Evolutionary conservation across 2,797 vertebrate species (phyloP).

Genomic region (Spinibarbus caldwelli): DNA sequence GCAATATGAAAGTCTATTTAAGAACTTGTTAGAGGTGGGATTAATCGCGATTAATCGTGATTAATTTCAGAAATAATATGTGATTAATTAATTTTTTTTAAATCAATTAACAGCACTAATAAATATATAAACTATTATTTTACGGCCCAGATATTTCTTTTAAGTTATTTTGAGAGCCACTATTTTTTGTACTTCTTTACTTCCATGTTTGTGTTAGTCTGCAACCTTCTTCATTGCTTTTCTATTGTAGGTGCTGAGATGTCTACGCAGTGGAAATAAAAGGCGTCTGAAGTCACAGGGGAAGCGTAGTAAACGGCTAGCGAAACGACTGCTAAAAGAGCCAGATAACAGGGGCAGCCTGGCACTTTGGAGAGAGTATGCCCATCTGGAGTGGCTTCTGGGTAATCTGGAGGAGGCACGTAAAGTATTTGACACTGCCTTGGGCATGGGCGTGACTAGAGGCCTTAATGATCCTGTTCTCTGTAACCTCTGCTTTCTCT

Average conservation of each 20-base stretch:
- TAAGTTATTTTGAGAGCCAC: neutral
- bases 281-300: conserved; percentile 88
- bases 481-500: conserved; percentile 87
- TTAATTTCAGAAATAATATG: no score
- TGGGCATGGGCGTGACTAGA: conserved; percentile 71
- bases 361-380: conserved; percentile 89
- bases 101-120: no score
- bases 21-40: no score
- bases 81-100: no score
- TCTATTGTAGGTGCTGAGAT: conserved; percentile 81
- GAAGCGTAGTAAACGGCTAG: conserved; percentile 88
- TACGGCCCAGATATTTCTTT: neutral
- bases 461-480: conserved; percentile 77
- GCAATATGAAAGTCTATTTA: no score
- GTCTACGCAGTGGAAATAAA: conserved; percentile 80
- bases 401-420: conserved; percentile 89
- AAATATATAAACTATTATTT: neutral
- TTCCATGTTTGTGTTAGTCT: neutral
- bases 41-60: no score
- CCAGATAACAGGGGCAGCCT: conserved; percentile 85
- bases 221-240: neutral
- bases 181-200: neutral
- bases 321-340: conserved; percentile 94
- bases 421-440: conserved; percentile 89
- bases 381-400: conserved; percentile 92